These are phyloP conservation scores for Synanthedon andrenaeformis DNA, from an alignment of 2,888 invertebrate genomes.

Conservation along the genomic window DNA sequence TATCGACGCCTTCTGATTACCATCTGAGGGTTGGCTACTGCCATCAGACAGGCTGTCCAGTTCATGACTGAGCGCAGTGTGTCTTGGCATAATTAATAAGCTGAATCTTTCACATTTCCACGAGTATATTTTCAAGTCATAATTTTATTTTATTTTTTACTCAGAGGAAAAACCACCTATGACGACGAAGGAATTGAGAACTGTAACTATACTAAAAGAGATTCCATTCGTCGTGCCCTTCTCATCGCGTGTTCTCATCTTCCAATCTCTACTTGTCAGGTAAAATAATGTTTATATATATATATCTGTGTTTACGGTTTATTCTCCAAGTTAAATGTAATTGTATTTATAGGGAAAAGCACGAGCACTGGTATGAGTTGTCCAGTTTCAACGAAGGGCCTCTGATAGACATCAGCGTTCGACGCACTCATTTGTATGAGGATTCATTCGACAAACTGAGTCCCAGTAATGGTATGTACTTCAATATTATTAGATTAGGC, in stretches of 20 bases:
- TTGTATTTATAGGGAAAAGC: constrained; percentile 66
- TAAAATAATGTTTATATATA: constrained; percentile 13
- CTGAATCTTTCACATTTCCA: neutral
- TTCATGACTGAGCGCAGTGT: no score
- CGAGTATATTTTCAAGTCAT: neutral
- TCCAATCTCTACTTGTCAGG: constrained; percentile 76
- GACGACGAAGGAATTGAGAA: constrained; percentile 88
- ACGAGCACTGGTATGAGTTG: constrained; percentile 80
- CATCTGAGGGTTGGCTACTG: no score
- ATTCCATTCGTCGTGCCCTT: constrained; percentile 96
- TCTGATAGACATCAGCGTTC: constrained; percentile 79
- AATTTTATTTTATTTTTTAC: neutral
- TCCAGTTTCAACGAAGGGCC: constrained; percentile 82
- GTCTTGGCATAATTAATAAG: neutral
- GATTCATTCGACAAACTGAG: constrained; percentile 96
- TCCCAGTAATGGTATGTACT: constrained; percentile 81
- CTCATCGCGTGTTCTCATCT: constrained; percentile 86
- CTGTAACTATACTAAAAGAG: constrained; percentile 88
- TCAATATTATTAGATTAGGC: no score
- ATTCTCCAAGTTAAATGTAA: no score
- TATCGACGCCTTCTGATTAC: no score
- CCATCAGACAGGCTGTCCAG: no score
- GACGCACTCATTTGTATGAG: constrained; percentile 95
- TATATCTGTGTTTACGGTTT: no score
- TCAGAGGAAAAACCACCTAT: constrained; percentile 85